Percentiles rank a stretch among this genome's conserved stretches.
phyloP scores from a whole-genome alignment of 2,113 vertebrate species.

The Oncorhynchus gorbuscha region DNA sequence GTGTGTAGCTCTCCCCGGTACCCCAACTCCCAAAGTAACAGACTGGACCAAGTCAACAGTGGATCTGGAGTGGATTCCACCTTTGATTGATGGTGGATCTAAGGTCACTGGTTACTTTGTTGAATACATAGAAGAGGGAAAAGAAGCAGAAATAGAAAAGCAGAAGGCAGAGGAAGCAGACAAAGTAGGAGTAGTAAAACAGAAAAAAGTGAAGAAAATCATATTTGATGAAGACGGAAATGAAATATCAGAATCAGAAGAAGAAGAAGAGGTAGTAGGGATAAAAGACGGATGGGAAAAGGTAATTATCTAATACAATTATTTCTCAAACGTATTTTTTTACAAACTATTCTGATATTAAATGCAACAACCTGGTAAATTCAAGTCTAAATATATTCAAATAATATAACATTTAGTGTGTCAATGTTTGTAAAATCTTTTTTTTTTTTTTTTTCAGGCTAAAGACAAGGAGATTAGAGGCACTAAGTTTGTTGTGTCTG shows the following conservation, averaged over 20 bases:
- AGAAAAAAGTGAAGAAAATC: conserved; percentile 53
- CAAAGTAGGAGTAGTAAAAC: conserved; percentile 71
- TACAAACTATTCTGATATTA: neutral
- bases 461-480: conserved; percentile 98
- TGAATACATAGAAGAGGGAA: conserved; percentile 89
- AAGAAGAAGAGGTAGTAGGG: conserved; percentile 54
- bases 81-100: conserved; percentile 89
- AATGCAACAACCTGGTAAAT: too few species aligned
- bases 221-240: too few species aligned
- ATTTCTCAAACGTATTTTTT: neutral
- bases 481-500: conserved; percentile 89
- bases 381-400: too few species aligned
- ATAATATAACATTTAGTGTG: too few species aligned
- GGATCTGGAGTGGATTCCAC: conserved; percentile 93
- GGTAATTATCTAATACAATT: conserved; percentile 65
- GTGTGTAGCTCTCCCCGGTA: conserved; percentile 87
- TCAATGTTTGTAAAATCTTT: neutral
- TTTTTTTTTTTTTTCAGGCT: conserved; percentile 69
- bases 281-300: conserved; percentile 88
- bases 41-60: conserved; percentile 96
- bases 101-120: conserved; percentile 94
- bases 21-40: conserved; percentile 90
- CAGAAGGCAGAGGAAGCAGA: conserved; percentile 51
- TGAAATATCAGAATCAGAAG: conserved; percentile 66
- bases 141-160: conserved; percentile 65